These are phyloP conservation scores for Gari tellinella DNA, from an alignment of 2,888 invertebrate species.

Conservation along the genomic window DNA sequence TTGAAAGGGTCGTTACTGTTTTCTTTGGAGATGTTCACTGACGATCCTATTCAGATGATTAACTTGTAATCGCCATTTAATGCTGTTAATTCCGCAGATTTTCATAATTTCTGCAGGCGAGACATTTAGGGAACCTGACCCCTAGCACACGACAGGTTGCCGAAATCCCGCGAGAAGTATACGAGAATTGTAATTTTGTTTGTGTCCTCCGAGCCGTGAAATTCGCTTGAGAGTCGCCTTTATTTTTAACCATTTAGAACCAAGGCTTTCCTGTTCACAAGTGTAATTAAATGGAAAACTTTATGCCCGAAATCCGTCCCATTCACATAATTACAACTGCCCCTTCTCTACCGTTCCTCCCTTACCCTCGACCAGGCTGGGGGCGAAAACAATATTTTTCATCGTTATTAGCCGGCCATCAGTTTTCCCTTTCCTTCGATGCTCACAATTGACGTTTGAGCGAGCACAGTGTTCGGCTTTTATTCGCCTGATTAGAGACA, in stretches of 20 bases:
- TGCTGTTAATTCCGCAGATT: conserved; percentile 40
- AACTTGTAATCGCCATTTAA: conserved; percentile 53
- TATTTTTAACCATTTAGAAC: conserved; percentile 34
- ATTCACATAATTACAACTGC: conserved; percentile 16
- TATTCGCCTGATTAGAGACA: conserved; percentile 44
- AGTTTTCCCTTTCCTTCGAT: background rate
- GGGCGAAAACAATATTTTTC: background rate
- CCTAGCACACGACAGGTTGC: conserved; percentile 29
- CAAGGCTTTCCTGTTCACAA: conserved; percentile 32
- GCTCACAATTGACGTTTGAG: conserved; percentile 11
- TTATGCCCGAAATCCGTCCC: conserved; percentile 29
- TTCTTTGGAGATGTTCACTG: background rate
- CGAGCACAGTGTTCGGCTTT: background rate
- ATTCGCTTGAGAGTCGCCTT: conserved; percentile 31
- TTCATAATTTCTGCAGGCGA: conserved; percentile 32
- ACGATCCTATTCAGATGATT: conserved; percentile 38
- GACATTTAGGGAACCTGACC: conserved; percentile 5
- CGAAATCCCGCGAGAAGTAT: conserved; percentile 37
- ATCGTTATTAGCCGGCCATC: background rate
- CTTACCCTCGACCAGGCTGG: background rate
- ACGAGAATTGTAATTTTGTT: conserved; percentile 28
- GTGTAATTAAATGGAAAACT: conserved; percentile 47
- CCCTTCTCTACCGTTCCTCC: conserved; percentile 1
- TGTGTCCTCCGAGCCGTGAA: conserved; percentile 29
- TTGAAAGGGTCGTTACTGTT: conserved; percentile 1